phyloP scores from a whole-genome alignment of 1,140 invertebrate species.

The Forficula auricularia region DNA sequence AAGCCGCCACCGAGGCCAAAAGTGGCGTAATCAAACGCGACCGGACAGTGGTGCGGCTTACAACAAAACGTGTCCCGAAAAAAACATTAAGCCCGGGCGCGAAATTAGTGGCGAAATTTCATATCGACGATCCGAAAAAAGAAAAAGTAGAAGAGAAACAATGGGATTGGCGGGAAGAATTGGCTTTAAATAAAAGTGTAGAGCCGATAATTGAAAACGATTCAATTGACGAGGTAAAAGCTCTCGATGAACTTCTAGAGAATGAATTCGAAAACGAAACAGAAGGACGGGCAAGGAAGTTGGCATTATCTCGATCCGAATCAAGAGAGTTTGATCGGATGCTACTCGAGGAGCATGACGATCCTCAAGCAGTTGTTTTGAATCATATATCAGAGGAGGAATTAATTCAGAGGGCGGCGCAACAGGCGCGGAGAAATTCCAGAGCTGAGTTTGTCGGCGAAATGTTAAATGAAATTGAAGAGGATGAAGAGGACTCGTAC shows the following conservation, averaged over 20 bases:
- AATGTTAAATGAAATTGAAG: too few species aligned
- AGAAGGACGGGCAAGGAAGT: not conserved
- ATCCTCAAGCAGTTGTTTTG: too few species aligned
- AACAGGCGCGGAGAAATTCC: too few species aligned
- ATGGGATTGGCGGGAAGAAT: not conserved
- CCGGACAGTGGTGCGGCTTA: constrained; percentile 48
- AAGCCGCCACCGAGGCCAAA: constrained; percentile 12
- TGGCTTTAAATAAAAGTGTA: too few species aligned
- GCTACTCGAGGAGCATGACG: too few species aligned
- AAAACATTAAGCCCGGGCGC: constrained; percentile 48
- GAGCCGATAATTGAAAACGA: too few species aligned
- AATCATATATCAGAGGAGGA: too few species aligned
- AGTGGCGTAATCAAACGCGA: constrained; percentile 42
- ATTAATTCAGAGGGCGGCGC: too few species aligned
- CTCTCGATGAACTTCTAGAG: not conserved
- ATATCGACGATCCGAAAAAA: constrained; percentile 42
- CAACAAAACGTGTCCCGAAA: constrained; percentile 30
- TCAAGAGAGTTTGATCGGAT: not conserved
- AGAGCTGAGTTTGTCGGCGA: too few species aligned
- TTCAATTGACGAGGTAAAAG: not conserved
- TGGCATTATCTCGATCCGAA: not conserved
- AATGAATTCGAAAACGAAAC: not conserved
- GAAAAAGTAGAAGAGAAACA: constrained; percentile 19
- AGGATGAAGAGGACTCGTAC: too few species aligned
- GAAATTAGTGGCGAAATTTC: constrained; percentile 53